Evolutionary conservation across 92 coral and sea anemone species (phyloP), one percentile per base, ranked within the genome.

Genomic region (Palythoa grandiflora): DNA sequence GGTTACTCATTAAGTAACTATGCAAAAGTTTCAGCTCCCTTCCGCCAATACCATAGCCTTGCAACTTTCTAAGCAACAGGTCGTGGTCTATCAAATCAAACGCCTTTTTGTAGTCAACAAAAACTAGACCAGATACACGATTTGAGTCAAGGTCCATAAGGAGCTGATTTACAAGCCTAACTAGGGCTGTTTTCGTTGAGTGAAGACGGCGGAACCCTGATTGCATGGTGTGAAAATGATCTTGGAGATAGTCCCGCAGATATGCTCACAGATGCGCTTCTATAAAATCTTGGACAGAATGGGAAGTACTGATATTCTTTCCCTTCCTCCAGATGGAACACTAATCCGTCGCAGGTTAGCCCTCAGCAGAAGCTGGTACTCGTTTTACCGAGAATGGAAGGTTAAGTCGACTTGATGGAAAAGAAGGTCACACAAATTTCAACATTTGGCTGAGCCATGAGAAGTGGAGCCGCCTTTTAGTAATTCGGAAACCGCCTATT

Each of bases 91-190:
- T 68, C 1, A 6, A 68, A 68, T 68, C 73, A 21, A 68, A 68
- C 0, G 73, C 73, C 73, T 68, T 68, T 35, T 68, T 68, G 73
- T 68, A 68, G 73, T 35, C 73, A 20, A 68, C 39, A 68, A 68
- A 68, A 20, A 21, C 73, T 35, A 68, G 13, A 1, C 39, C 73
- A 68, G 39, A 20, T 35, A 68, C 39, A 20, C 39, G 10, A 35
- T 68, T 68, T 20, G 38, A 20, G 39, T 68, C 73, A 68, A 68
- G 73, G 39, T 35, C 73, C 38, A 68, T 20, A 20, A 68, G 73
- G 38, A 68, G 39, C 39, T 68, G 73, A 68, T 68, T 68, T 68
- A 68, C 73, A 20, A 68, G 39, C 38, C 39, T 20, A 21, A 20
- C 14, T 20, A 68, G 38, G 39, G 73, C 63, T 55, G 63, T 55